These are phyloP conservation scores for Tetragonula clypearis DNA, from an alignment of 1,140 invertebrate genomes.

Conservation along the genomic window DNA sequence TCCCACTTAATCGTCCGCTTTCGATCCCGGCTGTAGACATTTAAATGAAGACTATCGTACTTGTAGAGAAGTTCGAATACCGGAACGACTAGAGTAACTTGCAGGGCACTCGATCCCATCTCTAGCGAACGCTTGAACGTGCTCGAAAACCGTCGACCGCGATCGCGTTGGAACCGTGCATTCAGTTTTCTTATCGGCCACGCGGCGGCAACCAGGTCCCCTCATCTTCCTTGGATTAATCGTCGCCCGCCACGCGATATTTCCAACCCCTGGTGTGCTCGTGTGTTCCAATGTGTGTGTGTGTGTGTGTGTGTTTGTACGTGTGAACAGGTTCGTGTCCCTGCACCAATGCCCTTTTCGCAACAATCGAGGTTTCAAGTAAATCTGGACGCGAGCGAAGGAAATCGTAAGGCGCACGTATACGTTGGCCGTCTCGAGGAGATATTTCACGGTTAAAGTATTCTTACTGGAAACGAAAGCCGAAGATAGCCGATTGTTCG, in stretches of 20 bases:
- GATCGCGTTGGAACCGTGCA: conserved; percentile 23
- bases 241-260: conserved; percentile 47
- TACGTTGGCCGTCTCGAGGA: not conserved
- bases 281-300: too few relatives aligned
- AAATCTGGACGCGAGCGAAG: not conserved
- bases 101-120: too few relatives aligned
- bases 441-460: not conserved
- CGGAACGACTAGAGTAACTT: too few relatives aligned
- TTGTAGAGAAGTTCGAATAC: too few relatives aligned
- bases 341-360: conserved; percentile 45
- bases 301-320: not conserved
- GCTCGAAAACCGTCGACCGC: conserved; percentile 21
- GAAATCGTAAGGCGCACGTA: not conserved
- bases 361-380: not conserved
- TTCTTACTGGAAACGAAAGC: not conserved
- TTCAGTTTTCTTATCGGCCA: conserved; percentile 41
- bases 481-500: not conserved
- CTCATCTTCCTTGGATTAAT: conserved; percentile 50
- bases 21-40: too few relatives aligned
- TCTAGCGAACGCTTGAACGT: too few relatives aligned
- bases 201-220: conserved; percentile 25
- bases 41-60: too few relatives aligned
- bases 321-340: conserved; percentile 7
- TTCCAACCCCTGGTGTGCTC: not conserved
- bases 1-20: too few relatives aligned